Base-by-base conservation (phyloP, 2,113 vertebrate species). In the Thamnaconus septentrionalis region DNA sequence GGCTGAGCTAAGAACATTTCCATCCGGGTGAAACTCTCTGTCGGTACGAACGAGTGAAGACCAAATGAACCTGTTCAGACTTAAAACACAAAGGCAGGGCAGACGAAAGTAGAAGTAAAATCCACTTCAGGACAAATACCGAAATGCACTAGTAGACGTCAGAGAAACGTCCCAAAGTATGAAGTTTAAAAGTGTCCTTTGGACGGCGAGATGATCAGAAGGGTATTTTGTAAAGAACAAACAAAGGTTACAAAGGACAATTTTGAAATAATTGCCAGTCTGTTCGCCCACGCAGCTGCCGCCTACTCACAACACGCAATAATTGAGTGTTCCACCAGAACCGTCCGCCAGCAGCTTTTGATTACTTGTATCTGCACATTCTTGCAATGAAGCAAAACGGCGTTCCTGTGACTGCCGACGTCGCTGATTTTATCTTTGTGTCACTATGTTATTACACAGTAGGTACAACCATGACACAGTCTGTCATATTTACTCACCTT, bases 401-500 rank as follows among this genome's bases (percentile, higher is more conserved):
- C 43, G 11, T 70, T 60, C 74, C 40, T 64, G 62, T 72, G 42
- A 73, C 58, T 73, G 60, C 67, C 82, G 57, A 58, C 69, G 64
- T 73, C 61, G 71, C 63, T 80, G 59, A 75, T 79, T 65, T 44
- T 65, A 61, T 73, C 4, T 31, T 31, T 31, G 8, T 65, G 71
- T 66, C 54, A 52, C 80, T 49, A 57, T 66, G 68, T 83, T 90
- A 85, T 87, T 73, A 70, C 64, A 71, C 59, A 71, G 55, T 86
- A 87, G 80, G 64, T 81, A 68, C 59, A 78, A 65, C 64, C 64
- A 64, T 85, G 79, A 73, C 76, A 73, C 71, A 56, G 66, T 73
- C 59, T 84, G 78, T 81, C 78, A 84, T 85, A 75, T 75, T 74
- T 82, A 72, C 74, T 71, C 73, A 53, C 65, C 73, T 31, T 65